Conservation (phyloP, 2,113 vertebrate species). For the Tricholaema leucomelas region DNA sequence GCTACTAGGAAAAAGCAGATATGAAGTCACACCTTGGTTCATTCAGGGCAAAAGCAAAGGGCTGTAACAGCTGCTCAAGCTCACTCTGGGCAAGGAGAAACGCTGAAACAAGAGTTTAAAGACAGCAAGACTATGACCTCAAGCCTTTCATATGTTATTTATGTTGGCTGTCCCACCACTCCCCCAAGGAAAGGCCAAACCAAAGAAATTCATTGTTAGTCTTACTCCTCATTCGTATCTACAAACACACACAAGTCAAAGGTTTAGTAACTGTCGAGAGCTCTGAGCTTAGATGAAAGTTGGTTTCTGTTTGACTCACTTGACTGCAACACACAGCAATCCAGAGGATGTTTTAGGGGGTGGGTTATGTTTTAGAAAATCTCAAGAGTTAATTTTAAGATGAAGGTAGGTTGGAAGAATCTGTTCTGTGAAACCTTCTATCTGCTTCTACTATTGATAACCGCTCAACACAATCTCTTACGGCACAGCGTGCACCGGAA, state of each 20-base stretch:
- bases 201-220: background rate
- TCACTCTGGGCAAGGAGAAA: background rate
- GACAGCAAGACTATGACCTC: background rate
- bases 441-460: background rate
- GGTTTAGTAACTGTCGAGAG: background rate
- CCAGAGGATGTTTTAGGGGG: background rate
- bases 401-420: background rate
- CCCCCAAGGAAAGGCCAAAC: background rate
- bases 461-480: background rate
- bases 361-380: background rate
- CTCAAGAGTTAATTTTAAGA: background rate
- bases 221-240: background rate
- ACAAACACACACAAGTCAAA: background rate
- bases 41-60: background rate
- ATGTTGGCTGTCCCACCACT: background rate
- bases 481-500: background rate
- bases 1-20: background rate
- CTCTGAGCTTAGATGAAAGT: background rate
- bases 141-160: background rate
- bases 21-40: background rate
- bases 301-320: background rate
- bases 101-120: background rate
- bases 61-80: fast-evolving
- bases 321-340: background rate
- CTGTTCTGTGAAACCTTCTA: background rate